phyloP scores from a whole-genome alignment of 2,797 vertebrate genomes.

The Novumbra hubbsi region DNA sequence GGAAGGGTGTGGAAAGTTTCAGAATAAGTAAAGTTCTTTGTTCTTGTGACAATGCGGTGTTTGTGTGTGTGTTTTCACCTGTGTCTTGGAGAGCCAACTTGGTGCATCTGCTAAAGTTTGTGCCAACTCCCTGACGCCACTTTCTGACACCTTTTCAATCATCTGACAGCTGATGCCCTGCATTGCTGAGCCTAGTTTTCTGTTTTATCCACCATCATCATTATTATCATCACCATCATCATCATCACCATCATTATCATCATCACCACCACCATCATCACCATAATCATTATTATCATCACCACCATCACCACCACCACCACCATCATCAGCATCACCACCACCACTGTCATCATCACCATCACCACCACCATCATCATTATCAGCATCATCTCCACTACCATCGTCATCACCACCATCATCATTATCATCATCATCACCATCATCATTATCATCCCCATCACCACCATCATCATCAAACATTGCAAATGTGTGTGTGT shows the following conservation, averaged over 20 bases:
- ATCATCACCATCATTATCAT: background rate
- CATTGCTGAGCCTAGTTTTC: conserved; percentile 1
- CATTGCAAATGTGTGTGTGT: conserved; percentile 5
- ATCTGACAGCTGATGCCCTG: background rate
- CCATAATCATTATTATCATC: background rate
- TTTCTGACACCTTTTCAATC: background rate
- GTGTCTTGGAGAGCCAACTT: conserved; percentile 14
- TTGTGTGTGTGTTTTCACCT: conserved; percentile 26
- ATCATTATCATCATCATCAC: too few species aligned
- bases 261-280: background rate
- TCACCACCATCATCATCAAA: too few species aligned
- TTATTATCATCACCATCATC: background rate
- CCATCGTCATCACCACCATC: too few species aligned
- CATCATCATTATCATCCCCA: too few species aligned
- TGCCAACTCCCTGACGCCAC: background rate
- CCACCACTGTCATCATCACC: too few species aligned
- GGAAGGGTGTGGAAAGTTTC: background rate
- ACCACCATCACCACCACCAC: background rate
- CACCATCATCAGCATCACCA: background rate
- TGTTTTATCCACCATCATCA: background rate
- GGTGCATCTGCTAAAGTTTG: background rate
- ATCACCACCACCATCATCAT: too few species aligned
- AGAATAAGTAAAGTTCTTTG: background rate
- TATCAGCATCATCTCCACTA: too few species aligned
- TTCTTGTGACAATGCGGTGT: background rate